Evolutionary conservation across 2,888 invertebrate species (phyloP).

Genomic region (Hydrotaea cyrtoneurina): DNA sequence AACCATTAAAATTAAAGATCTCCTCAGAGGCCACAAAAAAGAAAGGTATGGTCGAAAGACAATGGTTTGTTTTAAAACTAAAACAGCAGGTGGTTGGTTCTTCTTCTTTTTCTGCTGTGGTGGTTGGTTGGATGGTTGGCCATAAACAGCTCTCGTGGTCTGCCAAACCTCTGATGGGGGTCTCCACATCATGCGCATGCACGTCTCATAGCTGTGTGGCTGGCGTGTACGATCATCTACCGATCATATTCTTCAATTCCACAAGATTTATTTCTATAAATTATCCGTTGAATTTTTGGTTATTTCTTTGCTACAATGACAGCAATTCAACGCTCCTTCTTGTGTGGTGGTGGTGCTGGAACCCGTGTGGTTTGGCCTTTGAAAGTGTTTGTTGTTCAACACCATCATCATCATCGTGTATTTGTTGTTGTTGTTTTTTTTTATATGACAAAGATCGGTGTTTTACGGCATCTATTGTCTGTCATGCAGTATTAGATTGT

Average conservation of each 20-base stretch:
- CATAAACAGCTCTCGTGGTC: conserved; percentile 23
- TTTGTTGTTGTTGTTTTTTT: not conserved
- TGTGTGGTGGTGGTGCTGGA: not conserved
- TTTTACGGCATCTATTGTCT: conserved; percentile 17
- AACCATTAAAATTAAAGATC: conserved; percentile 39
- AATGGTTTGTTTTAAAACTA: conserved; percentile 53
- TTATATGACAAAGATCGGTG: not conserved
- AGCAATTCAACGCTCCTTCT: not conserved
- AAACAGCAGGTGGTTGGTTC: conserved; percentile 63
- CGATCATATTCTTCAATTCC: conserved; percentile 34
- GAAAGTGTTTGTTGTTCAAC: no score
- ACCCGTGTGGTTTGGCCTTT: no score
- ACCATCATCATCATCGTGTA: no score
- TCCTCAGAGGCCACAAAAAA: conserved; percentile 11
- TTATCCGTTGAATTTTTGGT: conserved; percentile 6
- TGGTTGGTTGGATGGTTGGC: not conserved
- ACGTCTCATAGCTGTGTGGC: not conserved
- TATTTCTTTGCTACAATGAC: not conserved
- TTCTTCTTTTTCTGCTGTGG: no score
- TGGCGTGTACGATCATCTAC: conserved; percentile 10
- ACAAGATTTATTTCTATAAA: conserved; percentile 50
- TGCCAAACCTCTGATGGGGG: conserved; percentile 33
- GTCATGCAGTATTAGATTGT: not conserved
- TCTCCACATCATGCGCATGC: conserved; percentile 1
- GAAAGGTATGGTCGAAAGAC: conserved; percentile 17